Percentiles rank a stretch among this genome's conserved stretches.
These are phyloP conservation scores for Apis mellifera DNA, from an alignment of 1,140 invertebrate genomes.

Conservation along the genomic window Amel_HAv3.1 CM009946.2:6774501-6775000, in stretches of 20 bases:
- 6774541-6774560: slow-evolving; percentile 64
- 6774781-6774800: background rate
- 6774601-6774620: slow-evolving; percentile 77
- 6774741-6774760: slow-evolving; percentile 26
- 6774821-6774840: background rate
- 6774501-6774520: slow-evolving; percentile 78
- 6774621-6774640: slow-evolving; percentile 77
- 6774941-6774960: too few relatives aligned
- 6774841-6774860: background rate
- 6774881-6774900: too few relatives aligned
- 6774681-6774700: slow-evolving; percentile 32
- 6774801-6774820: slow-evolving; percentile 40
- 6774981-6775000: too few relatives aligned
- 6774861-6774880: too few relatives aligned
- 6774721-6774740: slow-evolving; percentile 10
- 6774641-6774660: slow-evolving; percentile 64
- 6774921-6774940: too few relatives aligned
- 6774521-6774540: slow-evolving; percentile 64
- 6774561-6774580: slow-evolving; percentile 76
- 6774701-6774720: too few relatives aligned
- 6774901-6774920: too few relatives aligned
- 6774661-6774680: slow-evolving; percentile 42
- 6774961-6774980: too few relatives aligned
- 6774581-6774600: slow-evolving; percentile 71
- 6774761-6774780: slow-evolving; percentile 8